Evolutionary conservation across 53 echinoderm and acorn worm species (phyloP).

Genomic region (Echinarachnius parma): DNA sequence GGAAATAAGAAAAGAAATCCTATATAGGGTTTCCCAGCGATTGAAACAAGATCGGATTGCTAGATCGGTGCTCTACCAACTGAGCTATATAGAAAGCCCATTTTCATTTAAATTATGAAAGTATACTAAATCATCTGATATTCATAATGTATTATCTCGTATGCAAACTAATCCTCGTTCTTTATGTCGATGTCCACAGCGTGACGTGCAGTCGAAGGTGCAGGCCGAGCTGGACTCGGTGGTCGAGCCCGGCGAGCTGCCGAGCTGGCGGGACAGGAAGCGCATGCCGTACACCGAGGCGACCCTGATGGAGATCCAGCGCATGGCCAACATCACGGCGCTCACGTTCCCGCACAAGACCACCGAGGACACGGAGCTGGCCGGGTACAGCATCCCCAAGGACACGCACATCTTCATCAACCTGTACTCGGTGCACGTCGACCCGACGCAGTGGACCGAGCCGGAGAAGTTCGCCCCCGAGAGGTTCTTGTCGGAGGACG

Average conservation of each 20-base stretch:
- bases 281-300: conserved; percentile 93
- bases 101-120: too few species aligned
- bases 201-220: conserved; percentile 45
- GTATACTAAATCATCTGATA: too few species aligned
- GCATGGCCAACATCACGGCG: conserved; percentile 99
- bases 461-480: conserved; percentile 89
- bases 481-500: conserved; percentile 71
- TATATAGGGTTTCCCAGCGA: too few species aligned
- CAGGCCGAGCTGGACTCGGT: conserved; percentile 87
- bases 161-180: too few species aligned
- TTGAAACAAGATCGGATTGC: too few species aligned
- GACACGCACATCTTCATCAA: conserved; percentile 95
- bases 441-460: conserved; percentile 82
- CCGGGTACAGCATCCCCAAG: conserved; percentile 83
- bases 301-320: conserved; percentile 91
- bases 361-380: conserved; percentile 85
- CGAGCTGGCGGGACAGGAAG: conserved; percentile 66
- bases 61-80: too few species aligned
- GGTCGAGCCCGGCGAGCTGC: conserved; percentile 58
- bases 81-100: too few species aligned
- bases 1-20: too few species aligned
- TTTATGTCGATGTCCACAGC: too few species aligned
- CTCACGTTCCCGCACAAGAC: conserved; percentile 97
- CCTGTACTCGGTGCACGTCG: conserved; percentile 97
- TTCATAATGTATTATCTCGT: too few species aligned